Evolutionary conservation across 2,888 invertebrate genomes (phyloP).

Genomic region (Endotricha flammealis): DNA sequence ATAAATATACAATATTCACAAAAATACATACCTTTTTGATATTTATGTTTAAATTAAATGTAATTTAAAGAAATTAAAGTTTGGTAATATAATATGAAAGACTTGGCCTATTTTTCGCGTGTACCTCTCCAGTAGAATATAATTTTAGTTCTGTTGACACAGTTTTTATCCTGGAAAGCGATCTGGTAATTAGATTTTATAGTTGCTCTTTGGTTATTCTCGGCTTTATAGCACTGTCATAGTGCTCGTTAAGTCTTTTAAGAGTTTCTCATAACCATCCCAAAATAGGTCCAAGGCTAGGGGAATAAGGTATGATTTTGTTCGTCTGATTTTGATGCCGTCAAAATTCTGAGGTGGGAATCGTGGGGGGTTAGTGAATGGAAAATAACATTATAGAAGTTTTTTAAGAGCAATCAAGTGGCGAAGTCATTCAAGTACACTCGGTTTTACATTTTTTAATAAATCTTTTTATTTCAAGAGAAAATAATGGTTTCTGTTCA

Average conservation of each 20-base stretch:
- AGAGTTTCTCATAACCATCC: background rate
- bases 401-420: background rate
- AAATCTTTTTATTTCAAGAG: no score
- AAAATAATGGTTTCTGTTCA: no score
- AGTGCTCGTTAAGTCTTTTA: background rate
- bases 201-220: constrained; percentile 10
- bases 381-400: background rate
- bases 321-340: background rate
- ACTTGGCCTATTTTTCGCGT: background rate
- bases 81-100: background rate
- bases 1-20: no score
- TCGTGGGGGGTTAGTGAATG: background rate
- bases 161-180: constrained; percentile 11
- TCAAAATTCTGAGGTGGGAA: background rate
- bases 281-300: background rate
- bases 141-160: constrained; percentile 15
- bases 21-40: no score
- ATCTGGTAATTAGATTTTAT: constrained; percentile 11
- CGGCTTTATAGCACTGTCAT: background rate
- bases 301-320: background rate
- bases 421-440: no score
- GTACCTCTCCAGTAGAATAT: background rate
- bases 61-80: background rate
- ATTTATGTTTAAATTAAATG: no score
- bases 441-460: no score